These are phyloP conservation scores for Chamaetylas fuelleborni DNA, from an alignment of 2,113 vertebrate genomes.

Conservation along the genomic window DNA sequence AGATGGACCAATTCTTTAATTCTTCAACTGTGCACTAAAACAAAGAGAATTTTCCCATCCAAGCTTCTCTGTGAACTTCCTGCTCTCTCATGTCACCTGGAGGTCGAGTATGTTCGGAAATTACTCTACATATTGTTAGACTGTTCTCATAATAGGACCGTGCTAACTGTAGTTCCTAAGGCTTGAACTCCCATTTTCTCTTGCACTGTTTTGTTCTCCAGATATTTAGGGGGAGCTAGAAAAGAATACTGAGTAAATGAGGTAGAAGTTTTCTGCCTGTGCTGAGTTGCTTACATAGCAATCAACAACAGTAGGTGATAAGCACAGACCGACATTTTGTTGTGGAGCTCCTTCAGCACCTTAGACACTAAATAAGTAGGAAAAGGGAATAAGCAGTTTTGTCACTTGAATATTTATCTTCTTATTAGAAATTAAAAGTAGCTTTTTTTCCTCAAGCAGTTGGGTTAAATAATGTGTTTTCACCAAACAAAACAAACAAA, in stretches of 20 bases:
- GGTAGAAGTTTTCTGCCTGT: background rate
- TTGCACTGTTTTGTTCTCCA: background rate
- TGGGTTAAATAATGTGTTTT: background rate
- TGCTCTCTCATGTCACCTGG: background rate
- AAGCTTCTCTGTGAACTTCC: background rate
- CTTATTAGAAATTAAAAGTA: background rate
- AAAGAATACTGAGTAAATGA: background rate
- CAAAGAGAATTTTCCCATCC: background rate
- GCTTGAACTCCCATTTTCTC: background rate
- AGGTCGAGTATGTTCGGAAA: background rate
- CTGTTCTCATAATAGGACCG: fast-evolving
- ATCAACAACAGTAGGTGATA: background rate
- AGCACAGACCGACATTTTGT: background rate
- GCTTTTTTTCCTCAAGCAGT: background rate
- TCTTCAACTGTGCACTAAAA: background rate
- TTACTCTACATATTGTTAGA: background rate
- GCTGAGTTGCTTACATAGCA: background rate
- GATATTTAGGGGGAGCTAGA: background rate
- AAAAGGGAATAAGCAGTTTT: background rate
- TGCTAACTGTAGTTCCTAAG: background rate
- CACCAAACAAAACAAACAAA: background rate
- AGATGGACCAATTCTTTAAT: background rate
- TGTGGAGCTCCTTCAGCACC: background rate
- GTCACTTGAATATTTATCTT: background rate
- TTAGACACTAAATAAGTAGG: background rate